Base-by-base conservation (phyloP, 2,113 vertebrate genomes). In the Leptobrachium leishanense region DNA sequence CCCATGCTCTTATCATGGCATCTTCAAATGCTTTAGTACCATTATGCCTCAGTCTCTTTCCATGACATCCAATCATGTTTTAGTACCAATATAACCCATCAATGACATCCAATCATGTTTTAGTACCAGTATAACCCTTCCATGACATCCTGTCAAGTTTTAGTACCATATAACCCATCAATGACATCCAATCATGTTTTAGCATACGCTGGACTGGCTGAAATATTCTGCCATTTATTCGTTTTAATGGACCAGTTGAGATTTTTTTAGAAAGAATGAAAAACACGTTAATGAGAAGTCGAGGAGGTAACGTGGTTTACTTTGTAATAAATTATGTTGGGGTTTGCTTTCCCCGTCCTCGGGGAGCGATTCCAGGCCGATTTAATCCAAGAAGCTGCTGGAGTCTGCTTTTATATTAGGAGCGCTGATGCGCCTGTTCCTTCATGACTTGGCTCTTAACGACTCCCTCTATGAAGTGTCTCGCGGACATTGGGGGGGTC, bases 331-430 rank as follows among this genome's bases (percentile, higher is more conserved):
- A 79, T 79, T 55, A 43, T 67, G 66, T 46, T 79, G 73, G 20
- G 46, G 43, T 65, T 46, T 73, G 67, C 77, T 79, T 74, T 73
- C 70, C 77, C 11, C 62, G 77, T 74, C 77, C 73, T 40, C 46
- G 59, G 77, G 70, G 77, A 79, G 44, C 63, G 44, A 79, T 79
- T 79, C 70, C n/a, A 43, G 77, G 63, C 77, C 77, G 15, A 63
- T 74, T 79, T 79, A 79, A 79, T 79, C 70, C 62, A 68, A 79
- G 71, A 79, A 79, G 77, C 77, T 79, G 77, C 77, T 79, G 77
- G 77, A 79, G 72, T 20, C 77, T 44, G 77, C 77, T 43, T 59
- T 79, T 79, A 39, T 74, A 74, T 79, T 68, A 74, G 59, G 71
- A 39, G 11, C 39, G 77, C 54, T 40, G 77, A 63, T n/a, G 31